Percentiles rank a stretch among this genome's conserved stretches.
Conservation (phyloP, 2,797 vertebrate species). For the Corythornis leucogaster region DNA sequence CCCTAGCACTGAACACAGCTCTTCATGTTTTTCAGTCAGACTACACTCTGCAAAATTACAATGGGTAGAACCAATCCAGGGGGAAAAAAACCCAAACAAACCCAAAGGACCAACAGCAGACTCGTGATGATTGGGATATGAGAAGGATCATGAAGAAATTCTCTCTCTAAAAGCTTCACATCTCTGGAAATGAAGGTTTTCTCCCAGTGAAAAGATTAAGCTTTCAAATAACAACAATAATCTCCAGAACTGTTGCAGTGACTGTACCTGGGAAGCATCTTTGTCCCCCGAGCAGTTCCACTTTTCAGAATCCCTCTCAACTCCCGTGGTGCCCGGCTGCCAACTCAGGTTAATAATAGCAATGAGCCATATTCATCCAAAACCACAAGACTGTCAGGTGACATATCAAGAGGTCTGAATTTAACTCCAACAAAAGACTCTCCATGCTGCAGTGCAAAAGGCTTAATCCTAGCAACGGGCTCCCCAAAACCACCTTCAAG, state of each 20-base stretch:
- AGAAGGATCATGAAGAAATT: neutral
- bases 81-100: no score
- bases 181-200: neutral
- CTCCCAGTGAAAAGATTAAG: neutral
- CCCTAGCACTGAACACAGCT: neutral
- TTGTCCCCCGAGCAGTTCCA: slow-evolving; percentile 73
- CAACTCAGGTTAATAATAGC: slow-evolving; percentile 92
- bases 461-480: slow-evolving; percentile 61
- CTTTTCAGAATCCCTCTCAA: slow-evolving; percentile 76
- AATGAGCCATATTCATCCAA: slow-evolving; percentile 91
- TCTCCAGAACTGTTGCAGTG: slow-evolving; percentile 10
- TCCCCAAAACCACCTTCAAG: slow-evolving; percentile 43
- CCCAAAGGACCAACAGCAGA: no score
- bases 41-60: neutral
- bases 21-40: neutral
- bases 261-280: slow-evolving; percentile 86
- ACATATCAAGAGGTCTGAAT: slow-evolving; percentile 82
- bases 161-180: neutral
- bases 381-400: slow-evolving; percentile 96
- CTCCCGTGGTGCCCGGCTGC: slow-evolving; percentile 74
- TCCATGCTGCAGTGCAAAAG: slow-evolving; percentile 65
- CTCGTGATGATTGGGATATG: neutral
- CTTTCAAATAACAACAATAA: slow-evolving; percentile 24
- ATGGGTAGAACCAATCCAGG: neutral
- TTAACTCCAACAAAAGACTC: slow-evolving; percentile 80